These are phyloP conservation scores for Nycticorax nycticorax DNA, from an alignment of 2,113 vertebrate genomes.

Conservation along the genomic window DNA sequence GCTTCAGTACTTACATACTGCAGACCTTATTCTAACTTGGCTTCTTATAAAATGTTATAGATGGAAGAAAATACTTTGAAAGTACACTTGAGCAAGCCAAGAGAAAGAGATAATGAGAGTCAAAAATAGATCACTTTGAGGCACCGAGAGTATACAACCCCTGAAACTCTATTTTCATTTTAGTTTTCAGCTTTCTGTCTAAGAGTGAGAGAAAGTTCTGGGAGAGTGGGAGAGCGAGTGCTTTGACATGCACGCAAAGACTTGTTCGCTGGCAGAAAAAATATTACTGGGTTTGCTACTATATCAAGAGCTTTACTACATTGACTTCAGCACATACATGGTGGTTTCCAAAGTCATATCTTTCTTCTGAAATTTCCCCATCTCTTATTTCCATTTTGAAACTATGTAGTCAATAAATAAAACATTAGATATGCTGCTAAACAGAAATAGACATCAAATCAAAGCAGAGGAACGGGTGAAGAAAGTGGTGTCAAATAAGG, in stretches of 20 bases:
- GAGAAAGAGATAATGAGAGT: neutral
- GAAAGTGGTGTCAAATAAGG: neutral
- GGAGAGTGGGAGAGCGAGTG: neutral
- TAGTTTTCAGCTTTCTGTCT: neutral
- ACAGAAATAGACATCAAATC: neutral
- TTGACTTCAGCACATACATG: neutral
- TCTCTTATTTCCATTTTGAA: neutral
- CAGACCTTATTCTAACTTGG: neutral
- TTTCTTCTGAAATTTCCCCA: neutral
- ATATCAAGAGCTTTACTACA: neutral
- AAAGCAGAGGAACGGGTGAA: neutral
- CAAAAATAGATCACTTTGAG: slow-evolving; percentile 30
- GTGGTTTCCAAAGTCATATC: neutral
- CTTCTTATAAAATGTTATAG: neutral
- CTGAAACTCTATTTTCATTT: neutral
- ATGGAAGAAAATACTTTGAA: neutral
- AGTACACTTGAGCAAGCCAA: neutral
- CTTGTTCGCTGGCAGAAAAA: neutral
- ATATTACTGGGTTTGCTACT: neutral
- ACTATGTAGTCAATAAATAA: neutral
- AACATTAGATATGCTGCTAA: neutral
- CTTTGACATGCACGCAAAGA: neutral
- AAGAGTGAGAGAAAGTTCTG: neutral
- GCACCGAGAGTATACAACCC: neutral
- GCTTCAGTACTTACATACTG: neutral